A percentile compares a stretch with the other conserved stretches of the same genome.
phyloP scores from a whole-genome alignment of 1,140 invertebrate genomes.

The Drosophila lacteicornis region DNA sequence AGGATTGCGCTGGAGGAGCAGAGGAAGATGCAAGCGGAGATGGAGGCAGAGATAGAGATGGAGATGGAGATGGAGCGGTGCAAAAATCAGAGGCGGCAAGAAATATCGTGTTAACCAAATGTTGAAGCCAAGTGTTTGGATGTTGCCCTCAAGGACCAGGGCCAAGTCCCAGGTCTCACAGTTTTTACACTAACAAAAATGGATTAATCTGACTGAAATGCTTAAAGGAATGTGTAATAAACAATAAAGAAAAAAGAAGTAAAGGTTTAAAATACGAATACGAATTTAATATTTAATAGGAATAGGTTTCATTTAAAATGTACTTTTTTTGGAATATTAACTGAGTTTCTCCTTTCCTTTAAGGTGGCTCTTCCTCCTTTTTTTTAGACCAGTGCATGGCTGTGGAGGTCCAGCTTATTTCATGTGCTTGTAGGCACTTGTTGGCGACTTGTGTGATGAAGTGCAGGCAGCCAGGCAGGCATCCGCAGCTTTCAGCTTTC shows the following conservation, averaged over 20 bases:
- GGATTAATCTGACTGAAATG: background rate
- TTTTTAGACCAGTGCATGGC: background rate
- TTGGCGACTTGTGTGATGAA: conserved; percentile 76
- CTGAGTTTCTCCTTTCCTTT: background rate
- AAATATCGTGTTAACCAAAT: conserved; percentile 79
- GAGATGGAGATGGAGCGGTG: background rate
- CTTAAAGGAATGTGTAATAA: too few relatives aligned
- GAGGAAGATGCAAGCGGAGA: conserved; percentile 14
- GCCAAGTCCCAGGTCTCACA: conserved; percentile 34
- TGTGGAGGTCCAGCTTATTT: conserved; percentile 36
- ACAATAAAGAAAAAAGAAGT: too few relatives aligned
- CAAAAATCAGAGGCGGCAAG: conserved; percentile 70
- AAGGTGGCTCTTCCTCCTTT: background rate
- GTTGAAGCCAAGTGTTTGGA: conserved; percentile 75
- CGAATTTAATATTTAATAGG: too few relatives aligned
- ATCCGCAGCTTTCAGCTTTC: conserved; percentile 24
- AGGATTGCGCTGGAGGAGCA: conserved; percentile 15
- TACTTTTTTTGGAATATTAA: background rate
- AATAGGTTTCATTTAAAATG: too few relatives aligned
- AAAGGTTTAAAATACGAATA: too few relatives aligned
- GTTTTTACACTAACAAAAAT: conserved; percentile 4
- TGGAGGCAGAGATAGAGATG: conserved; percentile 3
- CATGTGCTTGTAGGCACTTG: conserved; percentile 57
- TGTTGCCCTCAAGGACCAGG: conserved; percentile 61
- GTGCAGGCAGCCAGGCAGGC: conserved; percentile 54